These are phyloP conservation scores for Scarus forsteni DNA, from an alignment of 2,797 vertebrate species.

Conservation along the genomic window DNA sequence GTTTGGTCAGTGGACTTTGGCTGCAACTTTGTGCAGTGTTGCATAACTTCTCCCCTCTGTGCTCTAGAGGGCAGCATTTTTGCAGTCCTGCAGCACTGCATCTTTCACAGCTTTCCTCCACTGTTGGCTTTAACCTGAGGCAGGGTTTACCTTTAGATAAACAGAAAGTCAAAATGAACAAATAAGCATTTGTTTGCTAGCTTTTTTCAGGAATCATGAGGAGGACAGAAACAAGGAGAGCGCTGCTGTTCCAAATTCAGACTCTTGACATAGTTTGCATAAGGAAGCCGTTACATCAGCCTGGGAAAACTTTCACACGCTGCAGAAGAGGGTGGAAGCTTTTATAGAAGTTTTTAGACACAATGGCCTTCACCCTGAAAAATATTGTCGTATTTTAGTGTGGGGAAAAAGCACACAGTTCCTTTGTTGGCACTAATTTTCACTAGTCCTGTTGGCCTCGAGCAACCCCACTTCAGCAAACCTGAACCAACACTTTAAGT, in stretches of 20 bases:
- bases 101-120: conserved; percentile 13
- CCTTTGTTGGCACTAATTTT: too few relatives aligned
- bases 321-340: conserved; percentile 61
- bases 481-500: too few relatives aligned
- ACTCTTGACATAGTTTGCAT: conserved; percentile 28
- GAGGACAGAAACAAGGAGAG: neutral
- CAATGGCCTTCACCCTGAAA: neutral
- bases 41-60: conserved; percentile 28
- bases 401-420: neutral
- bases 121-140: conserved; percentile 45
- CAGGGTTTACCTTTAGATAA: conserved; percentile 9
- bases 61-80: conserved; percentile 67
- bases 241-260: conserved; percentile 7
- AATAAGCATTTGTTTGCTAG: conserved; percentile 2
- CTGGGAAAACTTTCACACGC: conserved; percentile 61
- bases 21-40: conserved; percentile 20
- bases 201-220: conserved; percentile 12
- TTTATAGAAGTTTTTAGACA: conserved; percentile 33
- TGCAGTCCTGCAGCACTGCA: conserved; percentile 9
- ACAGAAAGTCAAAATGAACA: conserved; percentile 1
- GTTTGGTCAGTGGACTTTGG: conserved; percentile 30
- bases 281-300: conserved; percentile 68
- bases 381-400: neutral
- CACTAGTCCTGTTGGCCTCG: too few relatives aligned
- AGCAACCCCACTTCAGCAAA: too few relatives aligned